Conservation (phyloP, 2,113 vertebrate genomes). For the Copsychus sechellarum region DNA sequence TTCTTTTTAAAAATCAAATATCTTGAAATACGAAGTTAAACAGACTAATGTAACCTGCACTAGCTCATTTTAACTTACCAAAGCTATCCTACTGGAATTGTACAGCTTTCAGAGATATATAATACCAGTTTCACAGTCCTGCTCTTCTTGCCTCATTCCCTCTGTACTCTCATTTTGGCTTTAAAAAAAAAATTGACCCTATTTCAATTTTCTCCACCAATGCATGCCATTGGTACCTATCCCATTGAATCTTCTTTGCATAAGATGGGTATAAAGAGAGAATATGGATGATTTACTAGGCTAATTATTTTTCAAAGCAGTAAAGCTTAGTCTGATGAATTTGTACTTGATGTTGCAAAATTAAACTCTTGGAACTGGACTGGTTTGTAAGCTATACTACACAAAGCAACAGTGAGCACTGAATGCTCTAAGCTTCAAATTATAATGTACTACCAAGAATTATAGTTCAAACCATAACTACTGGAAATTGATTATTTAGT, state of each 20-base stretch:
- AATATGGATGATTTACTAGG: neutral
- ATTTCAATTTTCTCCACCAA: neutral
- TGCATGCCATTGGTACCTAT: neutral
- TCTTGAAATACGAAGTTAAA: neutral
- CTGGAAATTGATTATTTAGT: neutral
- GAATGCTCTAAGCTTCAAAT: neutral
- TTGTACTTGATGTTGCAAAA: neutral
- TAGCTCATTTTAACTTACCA: neutral
- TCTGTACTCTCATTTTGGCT: neutral
- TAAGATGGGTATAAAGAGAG: neutral
- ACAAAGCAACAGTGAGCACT: neutral
- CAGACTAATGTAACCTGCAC: neutral
- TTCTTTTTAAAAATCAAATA: neutral
- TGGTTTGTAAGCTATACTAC: neutral
- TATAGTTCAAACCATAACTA: neutral
- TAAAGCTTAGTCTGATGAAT: neutral
- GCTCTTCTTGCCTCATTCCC: neutral
- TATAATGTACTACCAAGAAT: neutral
- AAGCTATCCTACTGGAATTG: neutral
- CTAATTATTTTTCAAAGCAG: neutral
- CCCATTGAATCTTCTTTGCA: neutral
- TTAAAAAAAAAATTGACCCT: neutral
- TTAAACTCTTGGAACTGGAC: neutral
- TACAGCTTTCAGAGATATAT: neutral
- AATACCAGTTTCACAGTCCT: neutral